Percentiles rank a stretch among this genome's conserved stretches.
phyloP scores from a whole-genome alignment of 2,888 invertebrate species.

The Chrysolina haemoptera region DNA sequence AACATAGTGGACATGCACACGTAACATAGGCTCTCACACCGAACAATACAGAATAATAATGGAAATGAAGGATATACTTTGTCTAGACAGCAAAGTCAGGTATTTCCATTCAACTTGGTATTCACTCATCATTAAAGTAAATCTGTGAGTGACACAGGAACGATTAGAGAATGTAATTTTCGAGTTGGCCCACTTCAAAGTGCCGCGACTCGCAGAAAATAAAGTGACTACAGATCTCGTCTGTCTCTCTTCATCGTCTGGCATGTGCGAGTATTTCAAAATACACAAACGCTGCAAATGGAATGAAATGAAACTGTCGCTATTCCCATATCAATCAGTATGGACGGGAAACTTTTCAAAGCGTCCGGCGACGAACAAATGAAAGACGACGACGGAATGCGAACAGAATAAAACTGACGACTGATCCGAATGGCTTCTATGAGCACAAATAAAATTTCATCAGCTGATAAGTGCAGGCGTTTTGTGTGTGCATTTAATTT shows the following conservation, averaged over 20 bases:
- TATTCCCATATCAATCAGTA: slow-evolving; percentile 35
- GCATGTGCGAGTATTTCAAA: slow-evolving; percentile 7
- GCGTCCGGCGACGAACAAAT: slow-evolving; percentile 19
- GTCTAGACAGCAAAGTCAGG: no score
- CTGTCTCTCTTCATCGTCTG: neutral
- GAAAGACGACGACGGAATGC: slow-evolving; percentile 20
- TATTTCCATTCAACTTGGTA: no score
- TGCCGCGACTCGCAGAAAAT: neutral
- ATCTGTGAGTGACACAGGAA: neutral
- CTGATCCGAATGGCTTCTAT: slow-evolving; percentile 40
- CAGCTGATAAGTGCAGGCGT: slow-evolving; percentile 47
- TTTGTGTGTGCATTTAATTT: slow-evolving; percentile 51
- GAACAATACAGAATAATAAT: no score
- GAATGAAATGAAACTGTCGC: slow-evolving; percentile 29
- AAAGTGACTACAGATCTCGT: neutral
- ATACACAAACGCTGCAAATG: slow-evolving; percentile 21
- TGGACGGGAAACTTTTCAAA: slow-evolving; percentile 9
- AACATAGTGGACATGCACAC: no score
- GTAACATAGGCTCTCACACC: no score
- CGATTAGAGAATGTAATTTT: neutral
- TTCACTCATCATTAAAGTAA: neutral
- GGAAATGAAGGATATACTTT: no score
- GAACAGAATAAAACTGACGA: slow-evolving; percentile 41
- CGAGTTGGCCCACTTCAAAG: neutral
- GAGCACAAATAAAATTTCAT: slow-evolving; percentile 51